A percentile compares a stretch with the other conserved stretches of the same genome.
Conservation (phyloP, 2,888 invertebrate genomes). For the Amiota mariae region DNA sequence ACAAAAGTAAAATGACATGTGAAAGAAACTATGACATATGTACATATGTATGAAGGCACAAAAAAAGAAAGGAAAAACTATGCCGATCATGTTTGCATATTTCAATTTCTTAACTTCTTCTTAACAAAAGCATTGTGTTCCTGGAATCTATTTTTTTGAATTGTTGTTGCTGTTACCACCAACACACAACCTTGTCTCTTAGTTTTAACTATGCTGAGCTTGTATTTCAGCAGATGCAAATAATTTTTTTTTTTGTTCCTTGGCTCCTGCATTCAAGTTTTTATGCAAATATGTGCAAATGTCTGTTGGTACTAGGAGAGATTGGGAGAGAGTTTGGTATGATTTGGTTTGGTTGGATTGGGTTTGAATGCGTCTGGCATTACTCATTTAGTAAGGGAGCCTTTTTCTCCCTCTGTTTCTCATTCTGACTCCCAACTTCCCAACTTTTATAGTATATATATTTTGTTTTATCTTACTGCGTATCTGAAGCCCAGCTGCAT, state of each 20-base stretch:
- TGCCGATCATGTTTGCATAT: slow-evolving; percentile 16
- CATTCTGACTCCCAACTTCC: no score
- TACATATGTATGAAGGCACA: no score
- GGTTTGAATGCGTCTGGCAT: neutral
- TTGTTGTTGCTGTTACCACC: neutral
- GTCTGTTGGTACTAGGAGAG: neutral
- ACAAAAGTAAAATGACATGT: neutral
- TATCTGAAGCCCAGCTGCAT: neutral
- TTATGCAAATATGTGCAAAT: slow-evolving; percentile 29
- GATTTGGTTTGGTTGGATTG: slow-evolving; percentile 1
- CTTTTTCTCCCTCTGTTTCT: neutral
- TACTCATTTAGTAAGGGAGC: neutral
- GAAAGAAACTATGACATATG: neutral
- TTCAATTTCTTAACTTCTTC: slow-evolving; percentile 9
- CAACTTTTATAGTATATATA: no score
- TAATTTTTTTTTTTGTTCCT: slow-evolving; percentile 24
- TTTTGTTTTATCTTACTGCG: no score
- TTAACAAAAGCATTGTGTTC: neutral
- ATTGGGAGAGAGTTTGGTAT: neutral
- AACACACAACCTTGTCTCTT: neutral
- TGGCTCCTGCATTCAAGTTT: neutral
- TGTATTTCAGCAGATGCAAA: slow-evolving; percentile 10
- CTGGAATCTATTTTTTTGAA: neutral
- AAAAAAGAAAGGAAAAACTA: neutral
- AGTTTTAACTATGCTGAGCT: slow-evolving; percentile 14